Evolutionary conservation across 2,113 vertebrate species (phyloP).

Genomic region (Colius striatus): DNA sequence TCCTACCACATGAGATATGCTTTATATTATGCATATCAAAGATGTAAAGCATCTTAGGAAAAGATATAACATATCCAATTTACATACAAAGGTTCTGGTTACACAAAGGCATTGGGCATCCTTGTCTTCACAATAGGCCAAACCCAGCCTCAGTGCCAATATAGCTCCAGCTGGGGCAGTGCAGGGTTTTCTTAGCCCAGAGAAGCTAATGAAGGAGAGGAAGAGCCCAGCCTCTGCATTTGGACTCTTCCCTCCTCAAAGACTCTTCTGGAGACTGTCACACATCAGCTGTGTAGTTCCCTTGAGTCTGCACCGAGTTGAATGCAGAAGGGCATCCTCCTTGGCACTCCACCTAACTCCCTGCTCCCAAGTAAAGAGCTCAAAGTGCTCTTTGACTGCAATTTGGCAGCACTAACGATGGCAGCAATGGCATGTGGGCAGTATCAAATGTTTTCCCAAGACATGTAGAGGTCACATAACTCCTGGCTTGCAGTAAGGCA

Average conservation of each 20-base stretch:
- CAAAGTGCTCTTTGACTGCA: not conserved
- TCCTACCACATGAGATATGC: not conserved
- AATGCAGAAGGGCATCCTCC: not conserved
- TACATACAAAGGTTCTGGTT: not conserved
- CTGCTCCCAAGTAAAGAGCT: not conserved
- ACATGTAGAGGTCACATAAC: not conserved
- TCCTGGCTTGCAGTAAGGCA: not conserved
- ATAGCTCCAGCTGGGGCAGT: not conserved
- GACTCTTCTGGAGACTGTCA: not conserved
- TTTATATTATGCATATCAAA: not conserved
- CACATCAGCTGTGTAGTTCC: not conserved
- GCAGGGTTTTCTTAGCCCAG: not conserved
- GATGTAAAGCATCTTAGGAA: not conserved
- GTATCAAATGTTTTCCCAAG: constrained; percentile 1
- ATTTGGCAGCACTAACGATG: not conserved
- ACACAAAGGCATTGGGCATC: not conserved
- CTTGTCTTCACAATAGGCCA: not conserved
- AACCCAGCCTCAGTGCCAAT: not conserved
- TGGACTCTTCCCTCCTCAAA: not conserved
- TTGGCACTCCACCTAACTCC: not conserved
- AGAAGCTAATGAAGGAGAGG: not conserved
- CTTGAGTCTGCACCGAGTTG: not conserved
- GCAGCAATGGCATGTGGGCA: not conserved
- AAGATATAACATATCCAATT: not conserved
- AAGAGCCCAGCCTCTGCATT: rapidly evolving